These are phyloP conservation scores for Onychostoma macrolepis DNA, from an alignment of 2,113 vertebrate species.

Conservation along the genomic window DNA sequence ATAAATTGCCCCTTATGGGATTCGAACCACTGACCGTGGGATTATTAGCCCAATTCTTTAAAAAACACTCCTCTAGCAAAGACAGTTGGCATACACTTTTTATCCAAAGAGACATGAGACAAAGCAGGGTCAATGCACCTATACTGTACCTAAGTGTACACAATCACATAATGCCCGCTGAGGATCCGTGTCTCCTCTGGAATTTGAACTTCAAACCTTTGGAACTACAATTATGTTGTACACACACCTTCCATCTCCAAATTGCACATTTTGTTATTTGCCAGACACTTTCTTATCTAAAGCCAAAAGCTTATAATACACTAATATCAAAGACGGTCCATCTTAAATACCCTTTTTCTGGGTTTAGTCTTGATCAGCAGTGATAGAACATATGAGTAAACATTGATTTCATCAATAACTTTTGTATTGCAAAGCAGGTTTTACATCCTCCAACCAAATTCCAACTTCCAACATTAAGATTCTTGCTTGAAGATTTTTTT, in stretches of 20 bases:
- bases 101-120: not conserved
- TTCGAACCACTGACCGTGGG: not conserved
- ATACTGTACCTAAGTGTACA: not conserved
- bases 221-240: not conserved
- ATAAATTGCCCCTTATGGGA: not conserved
- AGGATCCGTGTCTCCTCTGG: not conserved
- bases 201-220: not conserved
- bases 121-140: not conserved
- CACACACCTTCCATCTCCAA: not conserved
- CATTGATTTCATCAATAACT: not conserved
- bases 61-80: conserved; percentile 11
- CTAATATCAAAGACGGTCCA: not conserved
- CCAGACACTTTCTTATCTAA: not conserved
- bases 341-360: not conserved
- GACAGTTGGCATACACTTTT: not conserved
- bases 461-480: not conserved
- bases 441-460: not conserved
- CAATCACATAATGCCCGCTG: not conserved
- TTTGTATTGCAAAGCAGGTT: not conserved
- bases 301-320: not conserved
- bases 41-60: conserved; percentile 9
- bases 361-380: not conserved
- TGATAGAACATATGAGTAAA: not conserved
- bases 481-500: not conserved
- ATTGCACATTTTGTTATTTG: not conserved